Evolutionary conservation across 1,140 invertebrate species (phyloP), one percentile per base, ranked within the genome.

Genomic region (Drosophila mayri): DNA sequence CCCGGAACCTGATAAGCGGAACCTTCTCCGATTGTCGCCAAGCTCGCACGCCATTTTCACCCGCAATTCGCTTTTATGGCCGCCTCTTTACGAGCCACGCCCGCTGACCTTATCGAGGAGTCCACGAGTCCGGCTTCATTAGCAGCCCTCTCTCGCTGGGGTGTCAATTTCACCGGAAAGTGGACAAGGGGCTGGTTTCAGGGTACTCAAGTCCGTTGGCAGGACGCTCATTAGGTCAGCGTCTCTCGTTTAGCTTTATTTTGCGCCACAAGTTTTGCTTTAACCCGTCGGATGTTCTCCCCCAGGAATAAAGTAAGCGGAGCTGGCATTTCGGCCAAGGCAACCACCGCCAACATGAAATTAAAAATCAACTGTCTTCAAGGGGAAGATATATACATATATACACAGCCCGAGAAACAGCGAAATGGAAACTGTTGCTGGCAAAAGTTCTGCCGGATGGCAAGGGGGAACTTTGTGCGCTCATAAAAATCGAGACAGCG

Each of bases 151-250:
- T 52, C 49, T 52, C 54, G 57, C 54, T 47, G 66, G 67, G 59
- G 78, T 81, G 81, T 85, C 82, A 81, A 86, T 86, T 85, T 81
- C 81, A 43, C 62, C 67, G 58, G 22, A 61, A 60, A 11, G 18
- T n/a, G 25, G 50, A 37, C 50, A 22, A 41, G 14, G 18, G 25
- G 38, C 50, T 22, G 28, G 20, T 44, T 73, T 47, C 65, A 63
- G 50, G 52, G 52, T n/a, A n/a, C 52, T 38, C 52, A 38, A 55
- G 60, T 58, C 50, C 32, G 22, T 59, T 50, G 74, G 73, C 79
- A 58, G 43, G 52, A 25, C 44, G 79, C 79, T 82, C 75, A 82
- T 82, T 82, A 84, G 81, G 77, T 85, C 81, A 80, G 54, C 49
- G 47, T 64, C 44, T 57, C 14, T 66, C 28, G 28, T 25, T 40